Evolutionary conservation across 2,888 invertebrate genomes (phyloP).

Genomic region (Priocnemis perturbator): DNA sequence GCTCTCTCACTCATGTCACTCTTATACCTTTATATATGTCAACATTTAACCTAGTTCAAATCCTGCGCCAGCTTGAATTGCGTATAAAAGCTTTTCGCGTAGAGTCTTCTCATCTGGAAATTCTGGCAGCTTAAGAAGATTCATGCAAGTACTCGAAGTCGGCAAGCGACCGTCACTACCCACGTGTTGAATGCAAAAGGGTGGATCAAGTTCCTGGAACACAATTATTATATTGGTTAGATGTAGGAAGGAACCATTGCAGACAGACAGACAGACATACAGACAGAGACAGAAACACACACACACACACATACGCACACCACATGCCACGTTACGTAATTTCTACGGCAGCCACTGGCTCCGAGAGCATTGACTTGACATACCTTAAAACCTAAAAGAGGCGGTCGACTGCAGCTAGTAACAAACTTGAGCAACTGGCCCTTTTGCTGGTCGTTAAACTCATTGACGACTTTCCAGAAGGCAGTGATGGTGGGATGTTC

Average conservation of each 20-base stretch:
- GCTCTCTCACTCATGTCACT: not conserved
- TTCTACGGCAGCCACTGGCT: too few species aligned
- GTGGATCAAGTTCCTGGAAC: slow-evolving; percentile 91
- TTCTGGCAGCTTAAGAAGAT: slow-evolving; percentile 96
- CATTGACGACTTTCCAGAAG: slow-evolving; percentile 93
- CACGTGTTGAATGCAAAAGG: slow-evolving; percentile 96
- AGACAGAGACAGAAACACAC: too few species aligned
- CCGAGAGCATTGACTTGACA: not conserved
- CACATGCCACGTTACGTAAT: too few species aligned
- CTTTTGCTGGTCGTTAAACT: slow-evolving; percentile 89
- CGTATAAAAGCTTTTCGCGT: slow-evolving; percentile 90
- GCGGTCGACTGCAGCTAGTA: slow-evolving; percentile 97
- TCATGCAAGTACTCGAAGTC: slow-evolving; percentile 98
- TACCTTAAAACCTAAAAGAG: slow-evolving; percentile 97
- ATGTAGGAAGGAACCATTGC: not conserved
- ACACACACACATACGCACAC: too few species aligned
- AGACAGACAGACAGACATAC: too few species aligned
- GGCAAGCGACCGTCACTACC: slow-evolving; percentile 94
- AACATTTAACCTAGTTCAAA: slow-evolving; percentile 84
- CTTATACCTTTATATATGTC: too few species aligned
- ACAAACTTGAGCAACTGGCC: slow-evolving; percentile 96
- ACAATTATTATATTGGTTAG: not conserved
- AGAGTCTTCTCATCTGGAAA: slow-evolving; percentile 87
- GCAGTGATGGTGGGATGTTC: slow-evolving; percentile 89
- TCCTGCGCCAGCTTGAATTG: slow-evolving; percentile 96